Base-by-base conservation (phyloP, 2,797 vertebrate species). In the Eulemur albifrons region DNA sequence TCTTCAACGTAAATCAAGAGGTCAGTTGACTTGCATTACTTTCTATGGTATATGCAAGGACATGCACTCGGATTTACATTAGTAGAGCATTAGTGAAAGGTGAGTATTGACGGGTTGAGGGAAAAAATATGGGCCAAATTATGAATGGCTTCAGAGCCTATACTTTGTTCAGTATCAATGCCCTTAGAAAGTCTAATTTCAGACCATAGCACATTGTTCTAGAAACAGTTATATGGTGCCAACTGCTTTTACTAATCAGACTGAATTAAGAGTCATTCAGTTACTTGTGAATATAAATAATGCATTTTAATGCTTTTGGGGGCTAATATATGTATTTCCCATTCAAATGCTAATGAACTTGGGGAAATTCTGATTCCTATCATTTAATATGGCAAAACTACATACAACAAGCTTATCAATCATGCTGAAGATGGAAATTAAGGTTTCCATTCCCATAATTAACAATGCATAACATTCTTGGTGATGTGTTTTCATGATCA, bases 361-460 rank as follows among this genome's bases (percentile, higher is more conserved):
- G 59, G 73, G 38, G 40, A 97, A 97, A 93, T 93, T 85, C 45
- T 94, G 38, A 69, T 98, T 97, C 84, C 12, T 72, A 69, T 96
- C 91, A 97, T 94, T 98, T 98, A 93, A 57, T 96, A 57, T 97
- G 84, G 95, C 89, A 94, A 96, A 98, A 70, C 52, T 91, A 94
- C 65, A 94, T 82, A 61, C 76, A 94, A 86, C 72, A 97, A 97
- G 27, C 75, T 84, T 95, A 98, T 98, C 83, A 97, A 93, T 98
- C 98, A 97, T 97, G 94, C 81, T 67, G 12, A 95, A 95, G 97
- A 97, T 94, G 97, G 70, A 97, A 98, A 98, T 98, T 97, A 98
- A 94, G 79, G 14, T 96, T 98, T 98, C 57, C 17, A 88, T 96
- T 98, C 70, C 94, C 40, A 96, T 95, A 98, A 98, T 98, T 98